Conservation (phyloP, 1,140 invertebrate species). For the Leptonema lineaticorne region DNA sequence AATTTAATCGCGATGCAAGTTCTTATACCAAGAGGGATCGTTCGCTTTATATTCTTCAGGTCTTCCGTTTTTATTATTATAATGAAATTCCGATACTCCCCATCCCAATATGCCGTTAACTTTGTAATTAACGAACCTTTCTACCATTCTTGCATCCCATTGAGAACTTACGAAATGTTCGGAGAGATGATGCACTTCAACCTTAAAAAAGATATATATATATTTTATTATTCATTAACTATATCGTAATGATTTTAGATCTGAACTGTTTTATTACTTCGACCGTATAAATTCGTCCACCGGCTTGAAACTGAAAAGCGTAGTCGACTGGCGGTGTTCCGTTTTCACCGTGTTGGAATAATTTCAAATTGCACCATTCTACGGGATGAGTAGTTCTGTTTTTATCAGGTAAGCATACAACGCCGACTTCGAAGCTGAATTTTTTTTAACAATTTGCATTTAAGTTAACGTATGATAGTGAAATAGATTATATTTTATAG, state of each 20-base stretch:
- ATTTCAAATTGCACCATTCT: constrained; percentile 61
- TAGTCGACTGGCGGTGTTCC: constrained; percentile 63
- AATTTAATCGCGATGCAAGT: constrained; percentile 46
- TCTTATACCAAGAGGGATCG: constrained; percentile 58
- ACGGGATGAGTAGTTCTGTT: constrained; percentile 59
- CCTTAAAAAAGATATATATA: constrained; percentile 45
- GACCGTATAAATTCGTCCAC: constrained; percentile 55
- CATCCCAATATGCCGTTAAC: constrained; percentile 66
- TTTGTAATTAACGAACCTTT: constrained; percentile 62
- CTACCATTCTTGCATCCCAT: constrained; percentile 68
- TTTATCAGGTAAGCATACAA: constrained; percentile 57
- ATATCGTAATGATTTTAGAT: neutral
- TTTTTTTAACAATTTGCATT: neutral
- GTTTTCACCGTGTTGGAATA: constrained; percentile 67
- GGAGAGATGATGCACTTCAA: constrained; percentile 59
- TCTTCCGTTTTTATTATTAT: constrained; percentile 56
- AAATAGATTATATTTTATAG: neutral
- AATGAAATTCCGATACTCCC: constrained; percentile 72
- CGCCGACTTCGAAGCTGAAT: constrained; percentile 65
- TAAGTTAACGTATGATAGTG: neutral
- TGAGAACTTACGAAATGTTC: constrained; percentile 67
- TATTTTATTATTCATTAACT: neutral
- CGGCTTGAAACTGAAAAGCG: constrained; percentile 62
- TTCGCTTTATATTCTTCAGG: constrained; percentile 48
- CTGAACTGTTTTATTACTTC: constrained; percentile 44